phyloP scores from a whole-genome alignment of 2,888 invertebrate species.

The Ommatoiulus sabulosus region DNA sequence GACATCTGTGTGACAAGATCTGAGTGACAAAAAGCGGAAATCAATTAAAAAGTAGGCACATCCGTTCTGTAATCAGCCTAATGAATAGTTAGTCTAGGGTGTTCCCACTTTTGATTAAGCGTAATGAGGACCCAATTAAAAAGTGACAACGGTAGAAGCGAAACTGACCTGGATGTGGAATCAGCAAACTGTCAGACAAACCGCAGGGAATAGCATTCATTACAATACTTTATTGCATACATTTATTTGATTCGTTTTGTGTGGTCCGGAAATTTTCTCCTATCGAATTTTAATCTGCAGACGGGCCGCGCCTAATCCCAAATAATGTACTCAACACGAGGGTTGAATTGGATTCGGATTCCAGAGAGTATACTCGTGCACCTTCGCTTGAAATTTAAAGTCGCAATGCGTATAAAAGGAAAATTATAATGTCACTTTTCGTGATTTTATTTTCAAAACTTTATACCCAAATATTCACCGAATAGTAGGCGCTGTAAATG shows the following conservation, averaged over 20 bases:
- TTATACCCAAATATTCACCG: background rate
- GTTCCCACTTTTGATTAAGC: conserved; percentile 4
- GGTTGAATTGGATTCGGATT: background rate
- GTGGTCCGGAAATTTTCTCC: background rate
- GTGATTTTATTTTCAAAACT: no score
- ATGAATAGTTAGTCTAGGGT: conserved; percentile 42
- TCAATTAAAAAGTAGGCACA: conserved; percentile 15
- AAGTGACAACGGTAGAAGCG: background rate
- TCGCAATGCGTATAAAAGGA: no score
- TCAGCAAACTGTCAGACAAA: background rate
- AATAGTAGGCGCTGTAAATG: no score
- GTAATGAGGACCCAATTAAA: conserved; percentile 42
- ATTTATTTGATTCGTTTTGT: background rate
- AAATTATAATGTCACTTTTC: no score
- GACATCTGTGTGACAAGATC: background rate
- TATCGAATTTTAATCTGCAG: background rate
- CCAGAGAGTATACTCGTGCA: background rate
- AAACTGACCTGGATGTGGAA: conserved; percentile 11
- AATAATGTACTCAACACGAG: background rate
- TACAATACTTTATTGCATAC: background rate
- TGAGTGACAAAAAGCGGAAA: conserved; percentile 38
- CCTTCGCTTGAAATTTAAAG: background rate
- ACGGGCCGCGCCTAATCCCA: background rate
- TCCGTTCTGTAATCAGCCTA: conserved; percentile 20
- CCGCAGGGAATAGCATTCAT: background rate